Conservation (phyloP, 2,888 invertebrate genomes). For the Rhaphigaster nebulosa region DNA sequence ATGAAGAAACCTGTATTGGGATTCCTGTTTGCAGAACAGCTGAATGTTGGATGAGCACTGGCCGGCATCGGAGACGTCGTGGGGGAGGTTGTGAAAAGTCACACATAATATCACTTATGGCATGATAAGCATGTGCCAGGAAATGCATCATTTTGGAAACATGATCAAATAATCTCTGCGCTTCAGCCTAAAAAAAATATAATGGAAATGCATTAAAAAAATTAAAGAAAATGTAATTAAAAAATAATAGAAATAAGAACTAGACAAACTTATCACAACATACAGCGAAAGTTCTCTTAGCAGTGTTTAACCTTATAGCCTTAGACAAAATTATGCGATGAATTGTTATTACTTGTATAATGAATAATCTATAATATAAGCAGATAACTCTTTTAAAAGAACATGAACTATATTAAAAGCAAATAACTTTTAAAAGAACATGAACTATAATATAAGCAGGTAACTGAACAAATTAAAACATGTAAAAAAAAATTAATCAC, state of each 20-base stretch:
- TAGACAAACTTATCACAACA: not conserved
- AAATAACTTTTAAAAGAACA: no score
- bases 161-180: constrained; percentile 73
- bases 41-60: constrained; percentile 80
- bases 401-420: no score
- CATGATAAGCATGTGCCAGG: constrained; percentile 90
- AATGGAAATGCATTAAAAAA: not conserved
- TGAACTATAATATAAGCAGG: no score
- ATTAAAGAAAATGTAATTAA: not conserved
- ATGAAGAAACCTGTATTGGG: constrained; percentile 73
- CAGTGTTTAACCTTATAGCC: not conserved
- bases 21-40: constrained; percentile 77
- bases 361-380: no score
- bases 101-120: constrained; percentile 87
- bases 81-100: constrained; percentile 79
- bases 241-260: not conserved
- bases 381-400: no score
- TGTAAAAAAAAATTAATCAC: no score
- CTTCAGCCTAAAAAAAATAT: constrained; percentile 62
- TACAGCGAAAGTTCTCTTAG: not conserved
- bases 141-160: constrained; percentile 87
- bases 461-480: no score
- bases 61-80: constrained; percentile 78
- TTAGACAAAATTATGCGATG: not conserved
- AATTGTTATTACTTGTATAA: no score